Percentiles rank a stretch among this genome's conserved stretches.
Evolutionary conservation across 2,888 invertebrate genomes (phyloP).

Genomic region (Pachycephus smyrnensis): DNA sequence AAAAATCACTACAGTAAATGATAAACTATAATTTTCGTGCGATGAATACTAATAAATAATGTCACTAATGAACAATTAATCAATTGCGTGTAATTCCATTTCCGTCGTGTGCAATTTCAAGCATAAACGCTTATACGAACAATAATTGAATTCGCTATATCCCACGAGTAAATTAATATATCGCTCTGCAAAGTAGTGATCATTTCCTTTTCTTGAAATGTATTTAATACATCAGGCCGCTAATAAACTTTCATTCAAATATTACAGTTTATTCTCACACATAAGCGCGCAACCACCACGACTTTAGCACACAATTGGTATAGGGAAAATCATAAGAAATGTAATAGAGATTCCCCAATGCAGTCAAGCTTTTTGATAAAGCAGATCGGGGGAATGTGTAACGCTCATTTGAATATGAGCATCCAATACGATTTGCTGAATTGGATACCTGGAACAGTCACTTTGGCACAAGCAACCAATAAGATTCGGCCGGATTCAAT

Average conservation of each 20-base stretch:
- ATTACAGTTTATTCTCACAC: background rate
- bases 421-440: background rate
- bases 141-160: conserved; percentile 10
- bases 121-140: background rate
- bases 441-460: background rate
- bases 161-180: conserved; percentile 1
- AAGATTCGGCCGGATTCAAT: background rate
- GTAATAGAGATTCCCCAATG: background rate
- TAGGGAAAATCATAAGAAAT: background rate
- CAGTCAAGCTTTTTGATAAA: background rate
- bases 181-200: conserved; percentile 8
- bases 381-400: background rate
- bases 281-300: background rate
- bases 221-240: background rate
- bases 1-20: background rate
- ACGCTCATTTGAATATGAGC: background rate
- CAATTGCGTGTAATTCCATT: background rate
- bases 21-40: background rate
- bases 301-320: background rate
- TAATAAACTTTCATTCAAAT: background rate
- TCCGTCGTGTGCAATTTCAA: background rate
- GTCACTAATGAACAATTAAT: background rate
- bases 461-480: background rate
- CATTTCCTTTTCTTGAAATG: background rate
- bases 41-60: background rate